phyloP scores from a whole-genome alignment of 53 echinoderm and acorn worm genomes.

The Arbacia lixula region DNA sequence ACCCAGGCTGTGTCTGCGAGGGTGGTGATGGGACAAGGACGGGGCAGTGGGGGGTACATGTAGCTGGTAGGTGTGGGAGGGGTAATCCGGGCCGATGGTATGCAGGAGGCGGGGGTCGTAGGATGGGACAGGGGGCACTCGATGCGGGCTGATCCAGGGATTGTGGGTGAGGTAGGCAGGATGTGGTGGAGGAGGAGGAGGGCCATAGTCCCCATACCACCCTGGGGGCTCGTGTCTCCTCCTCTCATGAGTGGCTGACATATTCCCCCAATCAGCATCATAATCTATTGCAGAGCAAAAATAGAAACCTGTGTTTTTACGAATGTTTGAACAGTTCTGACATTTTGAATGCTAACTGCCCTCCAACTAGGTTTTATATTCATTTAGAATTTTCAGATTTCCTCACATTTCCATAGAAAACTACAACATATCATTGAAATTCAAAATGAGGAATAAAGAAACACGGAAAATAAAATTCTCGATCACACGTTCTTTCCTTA shows the following conservation, averaged over 20 bases:
- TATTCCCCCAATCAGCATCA: conserved; percentile 54
- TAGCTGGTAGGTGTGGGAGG: conserved; percentile 17
- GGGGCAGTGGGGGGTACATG: conserved; percentile 39
- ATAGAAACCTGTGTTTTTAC: too few species aligned
- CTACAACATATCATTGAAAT: too few species aligned
- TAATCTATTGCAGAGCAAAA: neutral
- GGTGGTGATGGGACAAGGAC: conserved; percentile 39
- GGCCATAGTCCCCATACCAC: conserved; percentile 46
- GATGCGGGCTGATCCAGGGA: conserved; percentile 79
- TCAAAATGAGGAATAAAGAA: too few species aligned
- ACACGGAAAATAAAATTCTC: too few species aligned
- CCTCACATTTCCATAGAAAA: too few species aligned
- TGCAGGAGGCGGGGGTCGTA: conserved; percentile 52
- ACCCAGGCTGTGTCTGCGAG: conserved; percentile 52
- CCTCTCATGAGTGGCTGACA: neutral
- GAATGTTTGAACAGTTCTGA: too few species aligned
- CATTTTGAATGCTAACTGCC: too few species aligned
- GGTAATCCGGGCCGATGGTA: conserved; percentile 47
- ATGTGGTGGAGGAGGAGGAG: conserved; percentile 57
- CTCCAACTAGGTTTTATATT: too few species aligned
- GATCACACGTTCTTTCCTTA: too few species aligned
- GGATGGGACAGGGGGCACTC: conserved; percentile 30
- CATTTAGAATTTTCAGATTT: too few species aligned
- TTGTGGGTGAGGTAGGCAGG: conserved; percentile 51
- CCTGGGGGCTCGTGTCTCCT: conserved; percentile 4